A percentile compares a stretch with the other conserved stretches of the same genome.
These are phyloP conservation scores for Rhinopithecus roxellana DNA, from an alignment of 2,113 vertebrate species.

Conservation along the genomic window DNA sequence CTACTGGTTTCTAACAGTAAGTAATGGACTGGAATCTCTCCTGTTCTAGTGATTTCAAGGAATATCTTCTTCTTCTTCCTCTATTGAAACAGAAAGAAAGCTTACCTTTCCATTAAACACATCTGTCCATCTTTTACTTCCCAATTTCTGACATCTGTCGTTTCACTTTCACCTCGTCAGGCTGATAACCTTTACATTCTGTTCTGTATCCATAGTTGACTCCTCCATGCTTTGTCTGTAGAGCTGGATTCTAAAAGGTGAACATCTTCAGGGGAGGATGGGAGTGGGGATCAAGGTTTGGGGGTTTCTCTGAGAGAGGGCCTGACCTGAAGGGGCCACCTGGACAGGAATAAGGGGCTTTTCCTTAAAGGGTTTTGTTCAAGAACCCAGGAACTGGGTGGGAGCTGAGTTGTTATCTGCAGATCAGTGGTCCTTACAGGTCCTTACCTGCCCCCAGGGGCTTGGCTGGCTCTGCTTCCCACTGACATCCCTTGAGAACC, in stretches of 20 bases:
- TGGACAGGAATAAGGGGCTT: background rate
- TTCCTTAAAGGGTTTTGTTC: background rate
- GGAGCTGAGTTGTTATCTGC: background rate
- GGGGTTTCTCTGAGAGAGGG: background rate
- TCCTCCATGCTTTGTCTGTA: background rate
- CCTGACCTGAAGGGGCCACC: background rate
- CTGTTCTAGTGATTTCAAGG: background rate
- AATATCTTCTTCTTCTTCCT: background rate
- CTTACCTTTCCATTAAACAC: background rate
- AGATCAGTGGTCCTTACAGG: background rate
- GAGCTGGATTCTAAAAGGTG: background rate
- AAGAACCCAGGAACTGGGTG: background rate
- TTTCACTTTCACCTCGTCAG: background rate
- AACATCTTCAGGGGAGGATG: background rate
- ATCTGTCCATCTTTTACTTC: background rate
- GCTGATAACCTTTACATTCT: background rate
- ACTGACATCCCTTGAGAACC: background rate
- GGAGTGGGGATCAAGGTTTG: background rate
- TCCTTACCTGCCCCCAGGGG: rapidly evolving
- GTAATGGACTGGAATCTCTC: background rate
- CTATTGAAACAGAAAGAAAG: background rate
- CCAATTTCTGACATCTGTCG: background rate
- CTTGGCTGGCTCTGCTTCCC: background rate
- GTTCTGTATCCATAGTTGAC: background rate
- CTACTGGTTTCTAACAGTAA: background rate